Evolutionary conservation across 2,888 invertebrate genomes (phyloP).

Genomic region (Ophion costatus): DNA sequence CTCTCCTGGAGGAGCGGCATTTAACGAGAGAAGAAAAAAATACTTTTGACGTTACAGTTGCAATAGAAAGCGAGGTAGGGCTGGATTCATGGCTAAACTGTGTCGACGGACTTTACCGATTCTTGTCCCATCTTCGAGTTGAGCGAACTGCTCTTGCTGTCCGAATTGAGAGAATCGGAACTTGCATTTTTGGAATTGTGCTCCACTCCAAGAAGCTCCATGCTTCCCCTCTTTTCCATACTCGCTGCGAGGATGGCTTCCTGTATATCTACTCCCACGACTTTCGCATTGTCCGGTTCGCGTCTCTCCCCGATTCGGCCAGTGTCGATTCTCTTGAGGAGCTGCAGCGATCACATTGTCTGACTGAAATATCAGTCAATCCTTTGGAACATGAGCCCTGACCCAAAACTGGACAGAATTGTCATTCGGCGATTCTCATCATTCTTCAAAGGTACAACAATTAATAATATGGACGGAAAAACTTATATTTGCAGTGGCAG

Average conservation of each 20-base stretch:
- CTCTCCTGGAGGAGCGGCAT: conserved; percentile 83
- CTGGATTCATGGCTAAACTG: not conserved
- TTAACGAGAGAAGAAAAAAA: conserved; percentile 11
- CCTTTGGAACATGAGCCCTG: not conserved
- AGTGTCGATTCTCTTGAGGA: conserved; percentile 22
- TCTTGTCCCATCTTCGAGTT: conserved; percentile 93
- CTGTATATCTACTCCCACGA: conserved; percentile 61
- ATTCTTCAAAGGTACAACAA: no score
- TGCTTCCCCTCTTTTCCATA: conserved; percentile 89
- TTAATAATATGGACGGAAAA: no score
- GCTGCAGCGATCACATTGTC: conserved; percentile 37
- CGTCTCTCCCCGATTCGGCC: not conserved
- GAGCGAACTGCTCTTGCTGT: conserved; percentile 93
- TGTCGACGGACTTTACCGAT: conserved; percentile 85
- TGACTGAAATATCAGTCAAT: not conserved
- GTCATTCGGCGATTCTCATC: no score
- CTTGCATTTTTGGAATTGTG: conserved; percentile 90
- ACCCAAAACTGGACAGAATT: no score
- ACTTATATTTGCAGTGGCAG: no score
- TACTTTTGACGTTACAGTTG: not conserved
- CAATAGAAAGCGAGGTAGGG: not conserved
- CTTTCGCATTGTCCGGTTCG: conserved; percentile 57
- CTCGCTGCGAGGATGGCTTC: conserved; percentile 59
- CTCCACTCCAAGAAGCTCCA: conserved; percentile 88
- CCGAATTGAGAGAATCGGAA: conserved; percentile 92